Conservation (phyloP, 2,113 vertebrate species). For the Leptobrachium ailaonicum region DNA sequence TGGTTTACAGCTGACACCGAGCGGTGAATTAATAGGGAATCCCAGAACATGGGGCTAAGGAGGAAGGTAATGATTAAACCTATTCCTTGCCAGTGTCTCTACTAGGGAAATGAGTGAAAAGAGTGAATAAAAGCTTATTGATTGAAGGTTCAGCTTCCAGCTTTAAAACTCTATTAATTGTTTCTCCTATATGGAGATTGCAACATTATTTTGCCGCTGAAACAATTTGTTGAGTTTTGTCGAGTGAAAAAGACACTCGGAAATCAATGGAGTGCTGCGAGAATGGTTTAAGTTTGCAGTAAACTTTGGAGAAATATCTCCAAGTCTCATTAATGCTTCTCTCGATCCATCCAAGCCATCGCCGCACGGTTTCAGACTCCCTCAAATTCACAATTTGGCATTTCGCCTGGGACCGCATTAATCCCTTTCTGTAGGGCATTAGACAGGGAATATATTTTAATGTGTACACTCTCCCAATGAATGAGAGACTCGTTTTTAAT, state of each 20-base stretch:
- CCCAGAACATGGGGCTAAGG: not conserved
- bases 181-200: conserved; percentile 33
- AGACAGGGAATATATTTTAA: conserved; percentile 41
- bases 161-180: conserved; percentile 40
- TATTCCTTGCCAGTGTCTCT: conserved; percentile 9
- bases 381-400: conserved; percentile 45
- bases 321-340: conserved; percentile 37
- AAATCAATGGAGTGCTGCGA: conserved; percentile 41
- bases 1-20: conserved; percentile 2
- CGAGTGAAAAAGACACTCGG: conserved; percentile 41
- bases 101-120: conserved; percentile 21
- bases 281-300: conserved; percentile 48
- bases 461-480: conserved; percentile 48
- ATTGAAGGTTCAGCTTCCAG: conserved; percentile 36
- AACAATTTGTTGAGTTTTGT: conserved; percentile 48
- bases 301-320: conserved; percentile 41
- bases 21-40: not conserved
- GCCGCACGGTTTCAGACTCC: conserved; percentile 10
- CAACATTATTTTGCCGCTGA: conserved; percentile 41
- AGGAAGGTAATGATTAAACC: not conserved
- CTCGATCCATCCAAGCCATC: conserved; percentile 17
- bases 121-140: conserved; percentile 36
- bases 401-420: conserved; percentile 52
- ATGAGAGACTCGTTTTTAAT: conserved; percentile 43
- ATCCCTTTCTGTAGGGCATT: conserved; percentile 44